These are phyloP conservation scores for Oryzias celebensis DNA, from an alignment of 2,113 vertebrate species.

Conservation along the genomic window DNA sequence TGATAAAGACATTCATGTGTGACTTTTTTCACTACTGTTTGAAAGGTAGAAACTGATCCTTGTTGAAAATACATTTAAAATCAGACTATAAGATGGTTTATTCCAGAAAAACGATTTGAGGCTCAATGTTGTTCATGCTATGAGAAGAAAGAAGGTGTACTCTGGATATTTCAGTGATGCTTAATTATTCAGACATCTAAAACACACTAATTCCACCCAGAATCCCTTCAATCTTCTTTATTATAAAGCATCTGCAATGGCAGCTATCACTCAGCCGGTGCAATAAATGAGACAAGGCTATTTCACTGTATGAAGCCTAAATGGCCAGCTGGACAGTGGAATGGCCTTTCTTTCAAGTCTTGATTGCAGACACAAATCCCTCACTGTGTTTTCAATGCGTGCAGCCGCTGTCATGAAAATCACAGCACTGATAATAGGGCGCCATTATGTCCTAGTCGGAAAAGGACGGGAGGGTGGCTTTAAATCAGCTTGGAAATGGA, in stretches of 20 bases:
- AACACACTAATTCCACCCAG: not conserved
- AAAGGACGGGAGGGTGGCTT: constrained; percentile 49
- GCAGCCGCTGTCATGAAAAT: constrained; percentile 51
- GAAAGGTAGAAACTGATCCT: constrained; percentile 36
- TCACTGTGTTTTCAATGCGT: constrained; percentile 62
- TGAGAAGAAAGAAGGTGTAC: not conserved
- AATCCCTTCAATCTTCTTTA: constrained; percentile 1
- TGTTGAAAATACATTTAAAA: constrained; percentile 49
- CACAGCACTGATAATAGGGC: constrained; percentile 53
- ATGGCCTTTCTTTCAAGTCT: constrained; percentile 54
- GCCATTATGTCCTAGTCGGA: constrained; percentile 60
- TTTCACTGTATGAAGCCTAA: constrained; percentile 44
- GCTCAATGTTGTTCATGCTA: constrained; percentile 40
- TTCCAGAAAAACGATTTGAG: constrained; percentile 18
- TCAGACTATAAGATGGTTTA: constrained; percentile 33
- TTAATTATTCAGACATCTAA: constrained; percentile 6
- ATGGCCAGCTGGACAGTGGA: constrained; percentile 53
- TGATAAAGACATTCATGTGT: constrained; percentile 55
- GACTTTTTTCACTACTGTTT: constrained; percentile 32
- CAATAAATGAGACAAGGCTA: constrained; percentile 38
- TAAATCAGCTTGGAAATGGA: constrained; percentile 54
- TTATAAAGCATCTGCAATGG: constrained; percentile 29
- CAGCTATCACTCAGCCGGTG: constrained; percentile 17
- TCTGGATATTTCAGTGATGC: not conserved
- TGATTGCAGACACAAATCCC: constrained; percentile 54